phyloP scores from a whole-genome alignment of 1,140 invertebrate species.

The Macrosteles quadrilineatus region DNA sequence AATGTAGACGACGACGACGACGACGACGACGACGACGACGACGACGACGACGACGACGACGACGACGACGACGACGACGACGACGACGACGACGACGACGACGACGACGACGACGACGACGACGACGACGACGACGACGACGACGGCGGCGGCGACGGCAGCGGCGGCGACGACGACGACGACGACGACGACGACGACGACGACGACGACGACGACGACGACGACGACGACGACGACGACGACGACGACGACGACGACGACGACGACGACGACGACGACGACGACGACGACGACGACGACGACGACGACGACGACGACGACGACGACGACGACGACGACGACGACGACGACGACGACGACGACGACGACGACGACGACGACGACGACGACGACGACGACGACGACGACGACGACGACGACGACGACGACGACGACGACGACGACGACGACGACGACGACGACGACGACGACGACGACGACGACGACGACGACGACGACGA shows the following conservation, averaged over 20 bases:
- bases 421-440: neutral
- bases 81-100: no score
- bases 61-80: no score
- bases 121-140: neutral
- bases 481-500: neutral
- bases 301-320: neutral
- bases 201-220: neutral
- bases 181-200: constrained; percentile 4
- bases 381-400: neutral
- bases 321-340: neutral
- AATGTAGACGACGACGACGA: no score
- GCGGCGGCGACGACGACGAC: neutral
- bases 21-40: no score
- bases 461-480: neutral
- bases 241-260: neutral
- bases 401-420: neutral
- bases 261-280: neutral
- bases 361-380: neutral
- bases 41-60: no score
- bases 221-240: neutral
- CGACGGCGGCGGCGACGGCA: neutral
- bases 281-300: constrained; percentile 2
- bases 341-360: neutral
- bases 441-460: neutral
- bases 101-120: neutral